Evolutionary conservation across 2,888 invertebrate species (phyloP).

Genomic region (Rhabditoides inermis): DNA sequence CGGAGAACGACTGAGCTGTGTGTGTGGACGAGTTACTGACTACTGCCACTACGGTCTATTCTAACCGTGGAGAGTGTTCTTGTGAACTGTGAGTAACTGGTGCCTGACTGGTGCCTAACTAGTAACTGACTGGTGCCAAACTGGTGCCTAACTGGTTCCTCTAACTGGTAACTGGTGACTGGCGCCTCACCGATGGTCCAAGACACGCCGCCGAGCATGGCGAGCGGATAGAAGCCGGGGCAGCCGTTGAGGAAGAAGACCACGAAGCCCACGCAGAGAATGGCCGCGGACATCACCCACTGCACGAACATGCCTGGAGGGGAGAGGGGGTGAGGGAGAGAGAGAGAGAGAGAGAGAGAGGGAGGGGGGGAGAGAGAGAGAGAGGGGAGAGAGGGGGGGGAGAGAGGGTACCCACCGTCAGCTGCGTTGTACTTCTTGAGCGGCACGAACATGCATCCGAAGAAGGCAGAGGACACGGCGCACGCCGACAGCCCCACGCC

Average conservation of each 20-base stretch:
- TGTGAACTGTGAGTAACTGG: too few relatives aligned
- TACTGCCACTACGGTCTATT: too few relatives aligned
- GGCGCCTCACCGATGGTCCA: slow-evolving; percentile 55
- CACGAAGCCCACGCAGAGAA: slow-evolving; percentile 53
- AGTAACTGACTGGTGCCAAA: too few relatives aligned
- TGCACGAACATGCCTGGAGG: slow-evolving; percentile 57
- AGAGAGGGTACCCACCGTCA: slow-evolving; percentile 51
- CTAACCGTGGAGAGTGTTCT: too few relatives aligned
- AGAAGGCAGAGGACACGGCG: slow-evolving; percentile 54
- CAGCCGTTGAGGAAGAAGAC: slow-evolving; percentile 51
- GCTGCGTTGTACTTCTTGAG: slow-evolving; percentile 55
- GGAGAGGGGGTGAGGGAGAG: not conserved
- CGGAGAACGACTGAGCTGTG: too few relatives aligned
- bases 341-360: not conserved
- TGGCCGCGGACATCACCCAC: slow-evolving; percentile 55
- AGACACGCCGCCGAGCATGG: slow-evolving; percentile 56
- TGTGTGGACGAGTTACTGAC: too few relatives aligned
- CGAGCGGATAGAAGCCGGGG: slow-evolving; percentile 55
- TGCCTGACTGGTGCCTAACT: too few relatives aligned
- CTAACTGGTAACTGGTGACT: too few relatives aligned
- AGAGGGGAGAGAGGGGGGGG: not conserved
- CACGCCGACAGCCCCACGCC: slow-evolving; percentile 53
- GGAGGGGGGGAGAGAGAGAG: not conserved
- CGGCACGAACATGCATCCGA: slow-evolving; percentile 57
- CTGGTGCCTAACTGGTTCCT: too few relatives aligned